Percentiles rank a stretch among this genome's conserved stretches.
phyloP scores from a whole-genome alignment of 2,113 vertebrate species.

The Cyrtonyx montezumae region DNA sequence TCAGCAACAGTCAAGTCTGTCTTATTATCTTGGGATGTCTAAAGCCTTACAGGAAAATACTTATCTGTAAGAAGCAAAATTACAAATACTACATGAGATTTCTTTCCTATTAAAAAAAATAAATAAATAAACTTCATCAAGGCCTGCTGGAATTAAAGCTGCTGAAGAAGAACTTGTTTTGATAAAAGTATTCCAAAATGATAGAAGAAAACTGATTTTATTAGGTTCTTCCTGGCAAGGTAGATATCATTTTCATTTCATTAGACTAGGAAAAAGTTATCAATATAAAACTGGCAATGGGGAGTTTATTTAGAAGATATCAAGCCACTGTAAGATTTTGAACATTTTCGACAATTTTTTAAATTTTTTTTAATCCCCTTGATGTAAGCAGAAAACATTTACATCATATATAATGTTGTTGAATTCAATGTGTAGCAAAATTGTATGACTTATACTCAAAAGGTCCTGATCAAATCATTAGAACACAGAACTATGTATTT shows the following conservation, averaged over 20 bases:
- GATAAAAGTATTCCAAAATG: background rate
- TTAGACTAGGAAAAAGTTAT: background rate
- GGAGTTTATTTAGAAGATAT: background rate
- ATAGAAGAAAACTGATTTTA: rapidly evolving
- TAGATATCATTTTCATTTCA: background rate
- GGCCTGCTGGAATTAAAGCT: background rate
- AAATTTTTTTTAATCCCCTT: background rate
- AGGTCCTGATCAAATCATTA: background rate
- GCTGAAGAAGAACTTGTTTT: background rate
- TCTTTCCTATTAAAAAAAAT: background rate
- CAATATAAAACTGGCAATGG: background rate
- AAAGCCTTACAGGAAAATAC: background rate
- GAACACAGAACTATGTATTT: background rate
- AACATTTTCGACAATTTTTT: background rate
- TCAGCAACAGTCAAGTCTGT: background rate
- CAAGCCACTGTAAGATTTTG: background rate
- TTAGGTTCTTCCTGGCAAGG: background rate
- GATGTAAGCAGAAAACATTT: background rate
- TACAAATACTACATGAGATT: background rate
- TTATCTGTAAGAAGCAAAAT: background rate
- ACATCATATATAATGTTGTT: background rate
- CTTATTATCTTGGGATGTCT: background rate
- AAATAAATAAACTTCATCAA: background rate
- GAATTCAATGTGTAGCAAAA: background rate
- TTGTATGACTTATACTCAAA: background rate